Evolutionary conservation across 2,888 invertebrate species (phyloP).

Genomic region (Strigamia transsilvanica): DNA sequence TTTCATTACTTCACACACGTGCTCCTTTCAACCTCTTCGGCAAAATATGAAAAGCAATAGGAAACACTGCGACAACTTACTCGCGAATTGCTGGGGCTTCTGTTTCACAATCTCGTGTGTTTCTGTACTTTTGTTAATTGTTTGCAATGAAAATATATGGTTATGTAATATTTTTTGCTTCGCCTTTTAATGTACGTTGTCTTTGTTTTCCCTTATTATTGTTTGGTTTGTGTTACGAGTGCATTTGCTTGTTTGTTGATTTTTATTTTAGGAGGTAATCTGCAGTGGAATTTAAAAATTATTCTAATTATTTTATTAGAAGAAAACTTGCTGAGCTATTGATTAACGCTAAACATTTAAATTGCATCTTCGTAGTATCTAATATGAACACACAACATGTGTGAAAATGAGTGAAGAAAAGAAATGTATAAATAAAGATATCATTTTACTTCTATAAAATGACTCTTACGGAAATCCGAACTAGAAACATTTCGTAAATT

Average conservation of each 20-base stretch:
- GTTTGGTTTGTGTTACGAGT: too few species aligned
- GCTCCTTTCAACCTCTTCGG: constrained; percentile 17
- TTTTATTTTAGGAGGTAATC: constrained; percentile 1
- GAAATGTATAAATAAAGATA: too few species aligned
- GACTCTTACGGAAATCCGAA: neutral
- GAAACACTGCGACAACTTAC: neutral
- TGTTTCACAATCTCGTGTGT: neutral
- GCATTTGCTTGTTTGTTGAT: neutral
- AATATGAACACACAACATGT: neutral
- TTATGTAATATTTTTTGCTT: too few species aligned
- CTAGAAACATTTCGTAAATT: neutral
- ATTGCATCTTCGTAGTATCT: neutral
- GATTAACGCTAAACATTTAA: constrained; percentile 10
- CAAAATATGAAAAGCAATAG: neutral
- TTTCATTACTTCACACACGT: constrained; percentile 41
- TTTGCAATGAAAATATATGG: too few species aligned
- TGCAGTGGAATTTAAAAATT: constrained; percentile 17
- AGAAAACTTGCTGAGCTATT: neutral
- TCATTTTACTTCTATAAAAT: too few species aligned
- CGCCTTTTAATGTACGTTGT: neutral
- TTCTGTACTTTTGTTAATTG: neutral
- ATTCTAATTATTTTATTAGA: constrained; percentile 3
- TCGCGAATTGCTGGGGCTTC: neutral
- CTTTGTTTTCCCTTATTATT: neutral
- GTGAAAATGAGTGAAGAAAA: neutral